phyloP scores from a whole-genome alignment of 2,888 invertebrate genomes.

The Odontocerum albicorne region DNA sequence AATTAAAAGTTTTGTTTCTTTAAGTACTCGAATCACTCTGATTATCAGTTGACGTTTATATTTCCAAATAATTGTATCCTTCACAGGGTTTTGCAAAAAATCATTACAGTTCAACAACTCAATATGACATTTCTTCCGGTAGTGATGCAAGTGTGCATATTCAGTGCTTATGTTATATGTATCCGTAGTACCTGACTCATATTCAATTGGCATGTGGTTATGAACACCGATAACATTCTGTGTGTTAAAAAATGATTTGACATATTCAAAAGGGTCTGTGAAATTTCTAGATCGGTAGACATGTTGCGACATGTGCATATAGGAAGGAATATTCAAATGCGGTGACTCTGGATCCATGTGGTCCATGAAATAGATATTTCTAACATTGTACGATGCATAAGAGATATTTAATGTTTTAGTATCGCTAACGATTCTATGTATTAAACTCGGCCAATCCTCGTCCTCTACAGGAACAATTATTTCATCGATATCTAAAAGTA shows the following conservation, averaged over 20 bases:
- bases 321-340: slow-evolving; percentile 57
- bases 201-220: slow-evolving; percentile 82
- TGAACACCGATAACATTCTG: slow-evolving; percentile 85
- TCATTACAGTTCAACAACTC: slow-evolving; percentile 79
- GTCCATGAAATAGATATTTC: slow-evolving; percentile 84
- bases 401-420: too few species aligned
- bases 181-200: slow-evolving; percentile 66
- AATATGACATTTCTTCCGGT: slow-evolving; percentile 88
- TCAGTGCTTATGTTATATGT: slow-evolving; percentile 74
- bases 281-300: slow-evolving; percentile 83
- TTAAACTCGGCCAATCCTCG: slow-evolving; percentile 73
- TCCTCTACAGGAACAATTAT: slow-evolving; percentile 86
- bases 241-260: slow-evolving; percentile 92
- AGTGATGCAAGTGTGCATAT: slow-evolving; percentile 90
- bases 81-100: slow-evolving; percentile 68
- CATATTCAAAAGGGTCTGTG: slow-evolving; percentile 89
- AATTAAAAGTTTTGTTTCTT: too few species aligned
- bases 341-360: slow-evolving; percentile 6
- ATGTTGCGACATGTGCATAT: slow-evolving; percentile 82
- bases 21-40: too few species aligned
- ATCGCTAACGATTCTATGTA: slow-evolving; percentile 70
- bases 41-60: slow-evolving; percentile 74
- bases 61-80: slow-evolving; percentile 77
- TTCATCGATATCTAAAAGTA: slow-evolving; percentile 89
- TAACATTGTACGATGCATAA: slow-evolving; percentile 79